phyloP scores from a whole-genome alignment of 2,113 vertebrate genomes.

The Calidris pygmaea region DNA sequence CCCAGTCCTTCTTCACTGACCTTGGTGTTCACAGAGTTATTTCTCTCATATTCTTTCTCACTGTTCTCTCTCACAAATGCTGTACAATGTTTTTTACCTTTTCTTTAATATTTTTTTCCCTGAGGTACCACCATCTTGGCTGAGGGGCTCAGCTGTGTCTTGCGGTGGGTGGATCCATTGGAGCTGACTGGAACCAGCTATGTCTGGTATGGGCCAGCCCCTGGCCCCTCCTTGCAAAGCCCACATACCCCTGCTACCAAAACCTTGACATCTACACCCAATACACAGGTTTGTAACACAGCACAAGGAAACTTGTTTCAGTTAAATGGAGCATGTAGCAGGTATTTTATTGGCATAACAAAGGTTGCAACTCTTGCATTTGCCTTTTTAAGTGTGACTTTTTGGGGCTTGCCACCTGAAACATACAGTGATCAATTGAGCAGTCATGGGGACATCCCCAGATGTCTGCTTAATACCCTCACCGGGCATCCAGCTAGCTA shows the following conservation, averaged over 20 bases:
- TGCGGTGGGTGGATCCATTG: background rate
- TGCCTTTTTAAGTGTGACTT: background rate
- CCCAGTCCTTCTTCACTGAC: background rate
- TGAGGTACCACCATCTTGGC: accelerated
- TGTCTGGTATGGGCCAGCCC: background rate
- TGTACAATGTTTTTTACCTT: background rate
- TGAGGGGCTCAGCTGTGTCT: background rate
- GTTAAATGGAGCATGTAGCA: accelerated
- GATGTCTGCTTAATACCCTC: background rate
- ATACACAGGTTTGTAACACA: background rate
- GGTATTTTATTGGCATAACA: background rate
- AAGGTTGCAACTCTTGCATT: background rate
- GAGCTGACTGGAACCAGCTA: background rate
- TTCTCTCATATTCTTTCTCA: background rate
- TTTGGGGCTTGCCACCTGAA: background rate
- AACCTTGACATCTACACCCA: background rate
- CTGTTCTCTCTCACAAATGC: background rate
- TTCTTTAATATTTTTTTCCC: background rate
- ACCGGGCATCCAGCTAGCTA: background rate
- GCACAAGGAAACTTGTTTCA: background rate
- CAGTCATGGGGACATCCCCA: background rate
- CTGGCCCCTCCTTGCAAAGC: background rate
- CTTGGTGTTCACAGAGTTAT: background rate
- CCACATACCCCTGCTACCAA: background rate
- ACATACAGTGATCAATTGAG: background rate